Base-by-base conservation (phyloP, 30 jellyfish, hydroid and myxozoan species). In the Pseudorhiza aurosa region DNA sequence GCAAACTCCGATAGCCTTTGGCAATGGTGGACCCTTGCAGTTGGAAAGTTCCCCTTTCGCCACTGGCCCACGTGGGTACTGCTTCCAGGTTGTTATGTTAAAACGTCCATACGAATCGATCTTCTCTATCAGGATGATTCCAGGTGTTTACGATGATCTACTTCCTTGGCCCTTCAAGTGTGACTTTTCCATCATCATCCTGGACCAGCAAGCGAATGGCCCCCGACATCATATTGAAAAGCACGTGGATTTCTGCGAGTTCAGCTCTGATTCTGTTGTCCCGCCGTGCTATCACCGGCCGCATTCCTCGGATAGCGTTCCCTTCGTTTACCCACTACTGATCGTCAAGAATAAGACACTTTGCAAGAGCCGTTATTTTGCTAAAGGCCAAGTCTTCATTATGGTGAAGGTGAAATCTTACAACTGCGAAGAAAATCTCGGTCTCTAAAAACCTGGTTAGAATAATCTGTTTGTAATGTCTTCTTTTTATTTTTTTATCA, bases 151-250 rank as follows among this genome's bases (percentile, higher is more conserved):
- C 46, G 89, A 77, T 45, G 17, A 47, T 22, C 31, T 77, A 27
- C 56, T 77, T 12, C 89, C 81, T 8, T 77, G 89, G 89, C 89
- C 89, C 1, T 60, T 77, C 44, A 72, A 56, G 46, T 57, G 72
- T 59, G 51, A 59, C 40, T 59, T 77, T 36, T 36, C 79, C 6
- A 22, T 77, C n/a, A 36, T 57, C n/a, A 58, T 77, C 9, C 49
- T 57, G 21, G 78, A 63, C 49, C 77, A 77, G 31, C 65, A 26
- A 12, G 14, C 58, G 1, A 27, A 46, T 10, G 90, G 62, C 14
- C 46, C 30, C 17, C 71, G 63, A 10, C 21, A 19, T 17, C 86
- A 72, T 29, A 25, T 72, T 18, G 29, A 40, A 32, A 72, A 72
- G 51, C 42, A 45, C 19, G 86, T 72, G 42, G 75, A 72, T 33